Evolutionary conservation across 2,113 vertebrate species (phyloP), one percentile per base, ranked within the genome.

Genomic region (Oreochromis aureus): DNA sequence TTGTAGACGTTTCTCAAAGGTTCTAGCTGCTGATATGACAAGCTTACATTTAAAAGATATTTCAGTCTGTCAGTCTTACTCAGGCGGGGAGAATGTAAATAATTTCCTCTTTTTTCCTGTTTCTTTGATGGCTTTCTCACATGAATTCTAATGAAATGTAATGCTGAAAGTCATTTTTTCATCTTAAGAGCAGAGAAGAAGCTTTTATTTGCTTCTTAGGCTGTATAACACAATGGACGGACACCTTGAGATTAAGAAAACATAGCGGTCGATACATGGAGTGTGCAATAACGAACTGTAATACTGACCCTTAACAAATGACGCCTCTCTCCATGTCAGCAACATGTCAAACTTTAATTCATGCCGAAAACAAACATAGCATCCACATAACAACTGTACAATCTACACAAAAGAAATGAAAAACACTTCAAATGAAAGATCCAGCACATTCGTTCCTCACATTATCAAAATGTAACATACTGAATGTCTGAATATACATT

Each of bases 331-430:
- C 83, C 41, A 76, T 84, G 82, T 87, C 85, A 84, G 86, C 84
- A 86, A 90, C 86, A 91, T 91, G 82, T 91, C 91, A 93, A 91
- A 92, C 87, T 95, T 95, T 95, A 95, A 95, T 96, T 89, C 95
- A 95, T 95, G 94, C 95, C 82, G n/a, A 90, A 94, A 95, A 94
- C 82, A 91, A 93, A 89, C 58, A 92, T 39, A 90, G 91, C 92
- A 95, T 88, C 69, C 86, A 95, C 89, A 89, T 91, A 83, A 90
- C 88, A 87, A 89, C 44, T 86, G 79, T 92, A 90, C 82, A 87
- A 84, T 90, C 39, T 87, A 80, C 86, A 76, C 86, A 80, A 94
- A 95, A 63, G 18, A 86, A 89, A 88, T 48, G 11, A 69, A 59
- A 89, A 89, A 93, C 41, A 92, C 78, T 19, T 63, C 3, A 80